phyloP scores from a whole-genome alignment of 1,140 invertebrate genomes.

The Drosophila orena region DNA sequence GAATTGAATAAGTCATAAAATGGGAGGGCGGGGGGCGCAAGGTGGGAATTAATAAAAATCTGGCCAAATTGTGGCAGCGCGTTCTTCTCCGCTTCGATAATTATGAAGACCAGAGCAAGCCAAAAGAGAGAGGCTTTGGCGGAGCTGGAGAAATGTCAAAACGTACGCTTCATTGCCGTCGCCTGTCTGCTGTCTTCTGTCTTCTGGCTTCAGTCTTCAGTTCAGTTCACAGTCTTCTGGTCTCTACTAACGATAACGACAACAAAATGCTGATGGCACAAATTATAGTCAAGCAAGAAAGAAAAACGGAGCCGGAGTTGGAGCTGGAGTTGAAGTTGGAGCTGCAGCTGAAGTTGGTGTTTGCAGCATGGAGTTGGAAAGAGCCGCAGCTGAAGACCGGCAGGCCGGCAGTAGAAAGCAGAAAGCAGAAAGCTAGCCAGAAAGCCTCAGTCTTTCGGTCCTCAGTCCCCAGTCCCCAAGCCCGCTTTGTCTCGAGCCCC shows the following conservation, averaged over 20 bases:
- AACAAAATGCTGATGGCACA: constrained; percentile 79
- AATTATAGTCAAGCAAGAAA: constrained; percentile 74
- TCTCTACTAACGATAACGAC: constrained; percentile 73
- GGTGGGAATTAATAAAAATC: constrained; percentile 62
- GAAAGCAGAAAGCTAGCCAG: constrained; percentile 69
- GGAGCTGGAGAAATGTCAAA: constrained; percentile 67
- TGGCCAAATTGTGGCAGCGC: constrained; percentile 38
- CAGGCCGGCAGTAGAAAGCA: constrained; percentile 72
- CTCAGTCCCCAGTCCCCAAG: constrained; percentile 34
- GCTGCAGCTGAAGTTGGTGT: constrained; percentile 1
- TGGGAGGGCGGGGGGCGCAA: constrained; percentile 4
- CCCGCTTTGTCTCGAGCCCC: constrained; percentile 64
- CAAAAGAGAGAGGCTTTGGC: constrained; percentile 47
- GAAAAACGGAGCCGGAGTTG: constrained; percentile 35
- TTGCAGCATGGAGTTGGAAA: constrained; percentile 11
- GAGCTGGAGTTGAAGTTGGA: constrained; percentile 4
- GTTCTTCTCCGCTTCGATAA: constrained; percentile 36
- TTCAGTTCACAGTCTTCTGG: constrained; percentile 8
- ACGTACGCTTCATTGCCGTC: constrained; percentile 72
- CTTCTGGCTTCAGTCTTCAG: constrained; percentile 1
- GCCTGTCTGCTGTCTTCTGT: constrained; percentile 12
- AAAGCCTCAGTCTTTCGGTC: constrained; percentile 42
- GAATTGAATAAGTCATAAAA: constrained; percentile 79
- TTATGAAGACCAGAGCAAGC: constrained; percentile 60
- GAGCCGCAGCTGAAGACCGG: constrained; percentile 60